Evolutionary conservation across 2,888 invertebrate species (phyloP).

Genomic region (Adelphocoris suturalis): DNA sequence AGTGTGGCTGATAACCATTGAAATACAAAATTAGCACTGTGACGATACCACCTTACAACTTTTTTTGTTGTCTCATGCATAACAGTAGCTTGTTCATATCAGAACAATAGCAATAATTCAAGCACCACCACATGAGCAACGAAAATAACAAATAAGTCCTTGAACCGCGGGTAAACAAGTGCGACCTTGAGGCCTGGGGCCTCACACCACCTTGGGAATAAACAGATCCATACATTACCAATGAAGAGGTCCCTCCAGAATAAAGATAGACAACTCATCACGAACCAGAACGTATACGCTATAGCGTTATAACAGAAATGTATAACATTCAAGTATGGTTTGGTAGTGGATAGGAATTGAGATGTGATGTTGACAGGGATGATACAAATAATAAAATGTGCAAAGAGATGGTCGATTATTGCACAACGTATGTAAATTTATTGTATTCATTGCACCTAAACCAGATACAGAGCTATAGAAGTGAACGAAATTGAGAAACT

Average conservation of each 20-base stretch:
- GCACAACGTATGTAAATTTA: not conserved
- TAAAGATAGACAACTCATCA: not conserved
- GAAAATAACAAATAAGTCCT: constrained; percentile 73
- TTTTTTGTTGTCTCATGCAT: not conserved
- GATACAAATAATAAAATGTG: not conserved
- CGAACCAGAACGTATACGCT: not conserved
- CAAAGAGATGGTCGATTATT: not conserved
- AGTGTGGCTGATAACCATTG: no score
- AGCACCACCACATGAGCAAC: constrained; percentile 35
- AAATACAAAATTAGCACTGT: no score
- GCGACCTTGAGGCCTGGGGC: constrained; percentile 74
- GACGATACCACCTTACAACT: not conserved
- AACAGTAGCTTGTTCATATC: not conserved
- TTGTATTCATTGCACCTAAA: not conserved
- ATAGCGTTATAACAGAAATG: no score
- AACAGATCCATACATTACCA: constrained; percentile 49
- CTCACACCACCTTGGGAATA: constrained; percentile 60
- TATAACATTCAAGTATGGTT: no score
- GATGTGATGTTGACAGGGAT: no score
- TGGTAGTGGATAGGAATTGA: no score
- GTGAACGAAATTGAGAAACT: not conserved
- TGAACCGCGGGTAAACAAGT: constrained; percentile 76
- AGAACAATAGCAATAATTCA: constrained; percentile 33
- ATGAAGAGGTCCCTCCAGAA: constrained; percentile 1
- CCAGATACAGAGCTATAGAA: not conserved